A percentile compares a stretch with the other conserved stretches of the same genome.
These are phyloP conservation scores for Pangasius krempfi DNA, from an alignment of 2,797 vertebrate species.

Conservation along the genomic window DNA sequence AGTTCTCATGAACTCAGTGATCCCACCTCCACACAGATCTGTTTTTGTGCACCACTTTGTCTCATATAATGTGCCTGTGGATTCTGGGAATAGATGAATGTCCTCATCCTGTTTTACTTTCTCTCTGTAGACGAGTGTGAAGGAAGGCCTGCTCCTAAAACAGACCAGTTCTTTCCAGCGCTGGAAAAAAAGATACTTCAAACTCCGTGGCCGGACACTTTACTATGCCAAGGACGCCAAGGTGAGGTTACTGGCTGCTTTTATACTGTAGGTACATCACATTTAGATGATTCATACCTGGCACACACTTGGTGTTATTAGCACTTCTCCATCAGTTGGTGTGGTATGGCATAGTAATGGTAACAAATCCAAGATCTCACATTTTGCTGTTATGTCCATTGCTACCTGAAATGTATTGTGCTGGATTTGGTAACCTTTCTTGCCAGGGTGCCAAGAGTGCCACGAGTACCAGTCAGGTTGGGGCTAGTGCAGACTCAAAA, in stretches of 20 bases:
- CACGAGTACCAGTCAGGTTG: not conserved
- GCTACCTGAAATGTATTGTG: not conserved
- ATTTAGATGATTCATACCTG: not conserved
- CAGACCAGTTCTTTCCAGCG: slow-evolving; percentile 99
- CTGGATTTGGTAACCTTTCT: not conserved
- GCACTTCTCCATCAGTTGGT: not conserved
- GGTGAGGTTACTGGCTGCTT: slow-evolving; percentile 70
- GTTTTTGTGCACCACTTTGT: slow-evolving; percentile 21
- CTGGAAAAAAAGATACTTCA: slow-evolving; percentile 98
- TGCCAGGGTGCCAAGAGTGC: not conserved
- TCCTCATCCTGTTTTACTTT: slow-evolving; percentile 46
- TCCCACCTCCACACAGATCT: slow-evolving; percentile 14
- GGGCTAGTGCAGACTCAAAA: not conserved
- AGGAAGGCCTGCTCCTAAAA: slow-evolving; percentile 94
- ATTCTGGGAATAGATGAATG: slow-evolving; percentile 9
- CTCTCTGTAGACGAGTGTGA: slow-evolving; percentile 89
- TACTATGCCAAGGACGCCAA: slow-evolving; percentile 99
- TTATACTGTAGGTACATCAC: not conserved
- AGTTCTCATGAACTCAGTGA: slow-evolving; percentile 29
- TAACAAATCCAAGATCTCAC: not conserved
- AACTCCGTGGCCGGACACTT: slow-evolving; percentile 93
- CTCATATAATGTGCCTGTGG: not conserved
- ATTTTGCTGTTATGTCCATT: not conserved
- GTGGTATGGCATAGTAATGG: slow-evolving; percentile 4
- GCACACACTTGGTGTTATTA: not conserved